phyloP scores from a whole-genome alignment of 2,797 vertebrate genomes.

The Nyctalus aviator region DNA sequence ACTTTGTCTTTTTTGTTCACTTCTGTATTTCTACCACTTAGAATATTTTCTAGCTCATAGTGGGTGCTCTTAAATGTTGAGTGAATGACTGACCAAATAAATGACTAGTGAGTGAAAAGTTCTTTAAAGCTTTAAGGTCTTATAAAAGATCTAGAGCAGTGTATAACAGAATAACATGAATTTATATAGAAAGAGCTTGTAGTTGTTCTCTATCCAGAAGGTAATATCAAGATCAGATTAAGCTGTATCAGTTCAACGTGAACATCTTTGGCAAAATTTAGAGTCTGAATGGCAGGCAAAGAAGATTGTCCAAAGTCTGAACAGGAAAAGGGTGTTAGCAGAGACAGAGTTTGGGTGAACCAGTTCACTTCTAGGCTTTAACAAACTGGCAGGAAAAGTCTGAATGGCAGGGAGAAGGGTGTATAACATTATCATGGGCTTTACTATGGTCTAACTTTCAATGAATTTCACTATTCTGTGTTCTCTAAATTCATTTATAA shows the following conservation, averaged over 20 bases:
- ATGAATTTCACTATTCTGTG: not conserved
- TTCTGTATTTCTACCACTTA: not conserved
- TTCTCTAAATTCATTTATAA: not conserved
- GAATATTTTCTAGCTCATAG: not conserved
- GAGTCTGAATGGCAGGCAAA: not conserved
- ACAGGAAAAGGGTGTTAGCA: not conserved
- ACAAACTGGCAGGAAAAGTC: not conserved
- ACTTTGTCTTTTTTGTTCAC: not conserved
- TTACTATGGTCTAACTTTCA: not conserved
- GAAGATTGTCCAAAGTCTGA: not conserved
- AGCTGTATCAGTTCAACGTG: not conserved
- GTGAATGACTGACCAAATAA: not conserved
- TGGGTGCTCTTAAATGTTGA: not conserved
- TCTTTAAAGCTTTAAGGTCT: not conserved
- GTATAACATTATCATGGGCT: not conserved
- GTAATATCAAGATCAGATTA: not conserved
- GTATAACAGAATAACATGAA: not conserved
- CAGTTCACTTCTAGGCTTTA: not conserved
- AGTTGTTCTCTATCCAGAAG: not conserved
- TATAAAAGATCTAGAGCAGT: not conserved
- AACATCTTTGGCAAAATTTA: slow-evolving; percentile 12
- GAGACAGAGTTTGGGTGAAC: not conserved
- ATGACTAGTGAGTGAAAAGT: not conserved
- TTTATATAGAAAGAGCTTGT: not conserved
- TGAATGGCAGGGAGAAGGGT: not conserved